Percentiles rank a stretch among this genome's conserved stretches.
Evolutionary conservation across 2,113 vertebrate species (phyloP).

Genomic region (Vireo altiloquus): DNA sequence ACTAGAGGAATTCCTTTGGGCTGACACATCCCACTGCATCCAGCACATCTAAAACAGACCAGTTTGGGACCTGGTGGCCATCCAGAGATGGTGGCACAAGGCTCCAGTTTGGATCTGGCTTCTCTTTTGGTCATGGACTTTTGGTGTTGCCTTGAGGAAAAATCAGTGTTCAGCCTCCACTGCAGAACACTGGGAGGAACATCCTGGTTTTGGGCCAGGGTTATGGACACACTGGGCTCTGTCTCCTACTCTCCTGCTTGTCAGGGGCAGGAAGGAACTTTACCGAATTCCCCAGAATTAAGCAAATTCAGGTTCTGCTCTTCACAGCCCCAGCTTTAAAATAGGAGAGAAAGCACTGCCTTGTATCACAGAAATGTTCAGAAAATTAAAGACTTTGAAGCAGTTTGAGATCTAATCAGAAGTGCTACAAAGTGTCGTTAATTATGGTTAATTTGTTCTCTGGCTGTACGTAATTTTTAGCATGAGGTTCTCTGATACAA

Average conservation of each 20-base stretch:
- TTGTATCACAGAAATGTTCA: not conserved
- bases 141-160: not conserved
- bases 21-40: not conserved
- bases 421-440: conserved; percentile 42
- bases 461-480: conserved; percentile 42
- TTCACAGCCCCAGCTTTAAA: not conserved
- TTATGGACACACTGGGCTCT: accelerated
- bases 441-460: conserved; percentile 57
- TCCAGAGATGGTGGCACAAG: not conserved
- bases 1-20: not conserved
- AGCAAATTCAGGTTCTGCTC: not conserved
- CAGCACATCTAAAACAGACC: not conserved
- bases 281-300: not conserved
- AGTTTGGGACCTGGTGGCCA: not conserved
- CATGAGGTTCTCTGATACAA: conserved; percentile 41
- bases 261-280: not conserved
- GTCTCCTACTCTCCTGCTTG: not conserved
- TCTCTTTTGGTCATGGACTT: not conserved
- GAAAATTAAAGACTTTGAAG: conserved; percentile 45
- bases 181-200: not conserved
- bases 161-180: not conserved
- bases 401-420: conserved; percentile 53
- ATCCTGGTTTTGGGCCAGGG: not conserved
- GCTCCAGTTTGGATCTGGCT: not conserved
- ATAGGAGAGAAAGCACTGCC: not conserved